phyloP scores from a whole-genome alignment of 2,797 vertebrate species.

The Cirrhinus molitorella region DNA sequence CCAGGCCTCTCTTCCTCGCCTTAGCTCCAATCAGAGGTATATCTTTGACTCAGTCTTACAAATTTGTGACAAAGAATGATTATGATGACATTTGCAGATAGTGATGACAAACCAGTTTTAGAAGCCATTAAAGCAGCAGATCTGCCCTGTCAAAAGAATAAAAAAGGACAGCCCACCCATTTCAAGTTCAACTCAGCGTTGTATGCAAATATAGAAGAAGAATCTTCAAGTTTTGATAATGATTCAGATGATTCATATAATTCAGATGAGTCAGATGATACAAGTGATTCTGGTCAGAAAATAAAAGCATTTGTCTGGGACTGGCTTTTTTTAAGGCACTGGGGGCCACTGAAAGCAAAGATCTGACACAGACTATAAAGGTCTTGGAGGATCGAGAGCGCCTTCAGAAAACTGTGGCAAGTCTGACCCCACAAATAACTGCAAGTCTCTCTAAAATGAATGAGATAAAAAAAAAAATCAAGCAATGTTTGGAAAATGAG shows the following conservation, averaged over 20 bases:
- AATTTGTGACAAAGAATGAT: slow-evolving; percentile 59
- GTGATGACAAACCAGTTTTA: slow-evolving; percentile 49
- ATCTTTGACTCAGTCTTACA: slow-evolving; percentile 57
- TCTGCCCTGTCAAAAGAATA: slow-evolving; percentile 56
- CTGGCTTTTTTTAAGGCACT: slow-evolving; percentile 54
- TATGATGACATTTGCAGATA: slow-evolving; percentile 60
- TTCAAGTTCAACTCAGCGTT: slow-evolving; percentile 61
- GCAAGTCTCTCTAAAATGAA: slow-evolving; percentile 52
- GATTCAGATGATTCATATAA: slow-evolving; percentile 14
- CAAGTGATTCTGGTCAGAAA: too few species aligned
- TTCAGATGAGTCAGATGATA: too few species aligned
- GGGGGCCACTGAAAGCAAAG: slow-evolving; percentile 42
- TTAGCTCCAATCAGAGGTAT: slow-evolving; percentile 53
- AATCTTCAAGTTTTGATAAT: slow-evolving; percentile 9
- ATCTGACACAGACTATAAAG: slow-evolving; percentile 49
- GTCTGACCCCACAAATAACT: slow-evolving; percentile 55
- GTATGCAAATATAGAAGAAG: slow-evolving; percentile 1
- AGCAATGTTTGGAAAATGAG: slow-evolving; percentile 49
- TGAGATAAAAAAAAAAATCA: slow-evolving; percentile 53
- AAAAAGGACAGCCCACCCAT: slow-evolving; percentile 52
- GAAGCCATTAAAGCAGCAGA: slow-evolving; percentile 53
- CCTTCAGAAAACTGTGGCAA: slow-evolving; percentile 50
- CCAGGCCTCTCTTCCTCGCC: slow-evolving; percentile 55
- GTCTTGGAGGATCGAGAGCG: slow-evolving; percentile 60
- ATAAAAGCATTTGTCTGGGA: slow-evolving; percentile 47